A percentile compares a stretch with the other conserved stretches of the same genome.
Evolutionary conservation across 2,888 invertebrate species (phyloP).

Genomic region (Temnothorax ravouxi): DNA sequence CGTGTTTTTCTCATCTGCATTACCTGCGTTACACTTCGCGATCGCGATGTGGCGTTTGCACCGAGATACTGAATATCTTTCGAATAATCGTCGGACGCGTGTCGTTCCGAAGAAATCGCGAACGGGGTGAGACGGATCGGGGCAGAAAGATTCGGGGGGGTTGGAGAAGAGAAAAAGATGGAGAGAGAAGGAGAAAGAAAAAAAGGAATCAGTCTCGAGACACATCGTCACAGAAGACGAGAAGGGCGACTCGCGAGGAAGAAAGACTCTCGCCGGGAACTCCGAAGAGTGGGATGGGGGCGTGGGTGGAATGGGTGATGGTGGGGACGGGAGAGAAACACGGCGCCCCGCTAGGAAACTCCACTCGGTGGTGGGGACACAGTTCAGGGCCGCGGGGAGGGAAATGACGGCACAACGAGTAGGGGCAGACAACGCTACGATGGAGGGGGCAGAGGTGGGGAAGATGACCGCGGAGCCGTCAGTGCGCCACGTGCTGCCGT

Average conservation of each 20-base stretch:
- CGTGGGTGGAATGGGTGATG: constrained; percentile 84
- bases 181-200: constrained; percentile 47
- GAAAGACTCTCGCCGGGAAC: constrained; percentile 54
- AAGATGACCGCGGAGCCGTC: constrained; percentile 83
- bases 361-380: constrained; percentile 75
- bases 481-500: constrained; percentile 86
- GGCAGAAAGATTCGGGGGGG: constrained; percentile 63
- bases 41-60: neutral
- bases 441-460: constrained; percentile 80
- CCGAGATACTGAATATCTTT: neutral
- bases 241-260: constrained; percentile 53
- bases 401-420: constrained; percentile 57
- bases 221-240: constrained; percentile 54
- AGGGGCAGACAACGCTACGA: constrained; percentile 65
- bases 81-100: constrained; percentile 54
- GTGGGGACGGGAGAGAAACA: constrained; percentile 73
- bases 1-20: neutral
- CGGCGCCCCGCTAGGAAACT: constrained; percentile 66
- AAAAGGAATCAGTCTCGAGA: constrained; percentile 55
- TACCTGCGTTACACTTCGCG: neutral
- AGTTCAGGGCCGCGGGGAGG: constrained; percentile 78
- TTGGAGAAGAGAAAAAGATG: constrained; percentile 52
- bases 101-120: constrained; percentile 43
- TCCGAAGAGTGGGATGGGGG: constrained; percentile 83
- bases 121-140: constrained; percentile 61